Conservation (phyloP, 2,888 invertebrate species). For the Mongoloraphidia duomilia region DNA sequence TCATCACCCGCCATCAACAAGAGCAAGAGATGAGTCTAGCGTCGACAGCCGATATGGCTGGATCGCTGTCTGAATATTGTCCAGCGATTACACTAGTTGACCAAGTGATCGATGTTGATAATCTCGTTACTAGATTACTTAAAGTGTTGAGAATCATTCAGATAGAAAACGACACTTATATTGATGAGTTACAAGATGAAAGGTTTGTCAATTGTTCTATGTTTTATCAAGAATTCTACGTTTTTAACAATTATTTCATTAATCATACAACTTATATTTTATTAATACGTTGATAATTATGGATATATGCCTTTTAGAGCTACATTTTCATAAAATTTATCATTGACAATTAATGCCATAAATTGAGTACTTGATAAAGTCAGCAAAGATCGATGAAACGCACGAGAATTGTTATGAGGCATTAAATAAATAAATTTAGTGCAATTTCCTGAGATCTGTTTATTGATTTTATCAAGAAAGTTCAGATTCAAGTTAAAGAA, state of each 20-base stretch:
- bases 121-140: constrained; percentile 55
- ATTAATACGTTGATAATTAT: too few relatives aligned
- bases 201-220: constrained; percentile 30
- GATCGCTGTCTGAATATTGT: constrained; percentile 34
- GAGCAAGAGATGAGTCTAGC: constrained; percentile 31
- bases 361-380: too few relatives aligned
- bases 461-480: constrained; percentile 12
- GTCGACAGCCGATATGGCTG: constrained; percentile 22
- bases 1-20: constrained; percentile 53
- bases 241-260: constrained; percentile 18
- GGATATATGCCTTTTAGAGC: too few relatives aligned
- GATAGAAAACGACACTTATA: constrained; percentile 51
- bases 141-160: constrained; percentile 59
- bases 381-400: too few relatives aligned
- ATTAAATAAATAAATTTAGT: too few relatives aligned
- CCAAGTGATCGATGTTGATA: constrained; percentile 62
- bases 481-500: too few relatives aligned
- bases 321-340: too few relatives aligned
- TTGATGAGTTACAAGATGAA: constrained; percentile 48
- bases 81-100: constrained; percentile 47
- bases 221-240: constrained; percentile 12
- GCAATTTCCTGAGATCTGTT: too few relatives aligned
- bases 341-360: too few relatives aligned
- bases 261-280: too few relatives aligned
- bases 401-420: too few relatives aligned